Base-by-base conservation (phyloP, 2,113 vertebrate genomes). In the Bostrychus sinensis region DNA sequence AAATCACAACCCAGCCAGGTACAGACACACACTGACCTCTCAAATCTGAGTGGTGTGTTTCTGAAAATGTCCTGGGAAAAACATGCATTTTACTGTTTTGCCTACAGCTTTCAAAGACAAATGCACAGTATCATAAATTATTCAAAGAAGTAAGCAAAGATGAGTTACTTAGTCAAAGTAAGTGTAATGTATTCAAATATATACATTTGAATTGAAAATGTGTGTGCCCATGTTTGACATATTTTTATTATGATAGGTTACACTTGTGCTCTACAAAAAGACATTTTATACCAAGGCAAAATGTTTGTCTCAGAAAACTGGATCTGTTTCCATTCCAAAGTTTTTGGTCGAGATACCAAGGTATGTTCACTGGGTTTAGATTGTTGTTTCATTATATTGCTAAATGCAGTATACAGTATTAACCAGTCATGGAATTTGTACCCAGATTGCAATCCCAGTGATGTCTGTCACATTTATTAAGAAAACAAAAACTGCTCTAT, bases 311-410 rank as follows among this genome's bases (percentile, higher is more conserved):
- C 96, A 17, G 93, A 98, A 54, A 98, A 96, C 86, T 98, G 97
- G 97, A 96, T 99, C 89, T 98, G 97, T 81, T 99, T 99, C 86
- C 87, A 96, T 92, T 98, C 97, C 62, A 98, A 95, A 78, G 96
- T 99, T 73, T 99, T 98, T 82, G 97, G 97, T 65, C 96, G 93
- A 91, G 96, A 98, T 39, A 99, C 93, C 2, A 98, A 97, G 94
- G 97, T 98, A 70, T 0, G n/a, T 2, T 54, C 5, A 54, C 19
- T 32, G 7, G 17, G 11, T 54, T 30, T 7, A 2, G 3, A 54
- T 32, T n/a, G n/a, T 9, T 54, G 3, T n/a, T 12, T 20, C 12
- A 34, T 36, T 55, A 20, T 28, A 17, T 54, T 19, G 1, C 12
- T 55, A 13, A 17, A 23, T n/a, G 57, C 11, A 23, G 1, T 32